These are phyloP conservation scores for Yoshiicerus persimilis DNA, from an alignment of 1,140 invertebrate genomes.

Conservation along the genomic window DNA sequence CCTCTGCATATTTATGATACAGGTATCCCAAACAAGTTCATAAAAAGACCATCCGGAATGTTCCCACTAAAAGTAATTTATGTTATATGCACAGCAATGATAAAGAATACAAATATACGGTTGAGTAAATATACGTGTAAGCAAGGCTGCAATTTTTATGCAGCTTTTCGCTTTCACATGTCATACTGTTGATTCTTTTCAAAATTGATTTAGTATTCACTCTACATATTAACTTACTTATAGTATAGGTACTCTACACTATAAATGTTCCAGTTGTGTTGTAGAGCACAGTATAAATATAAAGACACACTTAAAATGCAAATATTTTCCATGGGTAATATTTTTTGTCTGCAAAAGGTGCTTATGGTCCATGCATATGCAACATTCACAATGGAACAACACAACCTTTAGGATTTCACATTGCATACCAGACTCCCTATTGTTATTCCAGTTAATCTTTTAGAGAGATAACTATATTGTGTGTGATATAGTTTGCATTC, in stretches of 20 bases:
- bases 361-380: not conserved
- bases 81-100: not conserved
- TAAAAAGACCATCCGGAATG: not conserved
- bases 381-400: too few relatives aligned
- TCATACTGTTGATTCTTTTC: too few relatives aligned
- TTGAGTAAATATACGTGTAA: too few relatives aligned
- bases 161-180: too few relatives aligned
- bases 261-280: not conserved
- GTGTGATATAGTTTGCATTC: too few relatives aligned
- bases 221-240: not conserved
- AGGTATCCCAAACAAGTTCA: not conserved
- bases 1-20: too few relatives aligned
- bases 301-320: not conserved
- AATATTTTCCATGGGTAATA: not conserved
- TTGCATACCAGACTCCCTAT: too few relatives aligned
- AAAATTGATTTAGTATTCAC: too few relatives aligned
- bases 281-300: not conserved
- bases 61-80: not conserved
- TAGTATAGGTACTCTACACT: not conserved
- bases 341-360: not conserved
- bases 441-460: too few relatives aligned
- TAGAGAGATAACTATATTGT: too few relatives aligned
- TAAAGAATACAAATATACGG: not conserved
- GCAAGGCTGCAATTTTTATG: too few relatives aligned
- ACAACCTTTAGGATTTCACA: too few relatives aligned